A percentile compares a stretch with the other conserved stretches of the same genome.
These are phyloP conservation scores for Myzus persicae DNA, from an alignment of 1,140 invertebrate genomes.

Conservation along the genomic window DNA sequence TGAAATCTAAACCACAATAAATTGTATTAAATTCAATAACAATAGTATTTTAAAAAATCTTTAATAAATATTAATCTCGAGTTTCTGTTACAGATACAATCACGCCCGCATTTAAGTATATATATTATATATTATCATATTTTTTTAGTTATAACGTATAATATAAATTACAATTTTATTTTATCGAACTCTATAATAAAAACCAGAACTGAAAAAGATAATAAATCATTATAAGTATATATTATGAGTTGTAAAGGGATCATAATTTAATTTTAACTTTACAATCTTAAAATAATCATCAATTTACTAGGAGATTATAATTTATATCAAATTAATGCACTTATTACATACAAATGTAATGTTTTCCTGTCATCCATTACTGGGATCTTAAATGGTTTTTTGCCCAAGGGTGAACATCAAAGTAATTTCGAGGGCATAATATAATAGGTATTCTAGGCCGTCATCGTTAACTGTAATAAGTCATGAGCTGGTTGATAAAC, in stretches of 20 bases:
- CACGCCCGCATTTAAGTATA: too few species aligned
- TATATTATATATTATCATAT: not conserved
- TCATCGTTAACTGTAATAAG: not conserved
- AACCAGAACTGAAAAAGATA: not conserved
- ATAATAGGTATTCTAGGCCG: not conserved
- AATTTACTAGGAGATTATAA: not conserved
- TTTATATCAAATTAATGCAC: not conserved
- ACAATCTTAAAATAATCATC: not conserved
- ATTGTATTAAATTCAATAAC: too few species aligned
- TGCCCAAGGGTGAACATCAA: not conserved
- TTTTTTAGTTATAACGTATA: not conserved
- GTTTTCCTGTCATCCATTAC: not conserved
- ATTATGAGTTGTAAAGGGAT: not conserved
- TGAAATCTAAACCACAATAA: too few species aligned
- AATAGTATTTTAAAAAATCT: too few species aligned
- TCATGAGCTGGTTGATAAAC: not conserved
- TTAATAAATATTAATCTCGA: too few species aligned
- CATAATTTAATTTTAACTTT: not conserved
- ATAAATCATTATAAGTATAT: not conserved
- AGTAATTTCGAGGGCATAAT: not conserved
- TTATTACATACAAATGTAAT: not conserved
- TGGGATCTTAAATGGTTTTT: not conserved
- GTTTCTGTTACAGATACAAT: too few species aligned
- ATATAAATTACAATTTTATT: not conserved
- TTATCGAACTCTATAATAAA: not conserved